Base-by-base conservation (phyloP, 2,113 vertebrate genomes). In the Cheilinus undulatus region DNA sequence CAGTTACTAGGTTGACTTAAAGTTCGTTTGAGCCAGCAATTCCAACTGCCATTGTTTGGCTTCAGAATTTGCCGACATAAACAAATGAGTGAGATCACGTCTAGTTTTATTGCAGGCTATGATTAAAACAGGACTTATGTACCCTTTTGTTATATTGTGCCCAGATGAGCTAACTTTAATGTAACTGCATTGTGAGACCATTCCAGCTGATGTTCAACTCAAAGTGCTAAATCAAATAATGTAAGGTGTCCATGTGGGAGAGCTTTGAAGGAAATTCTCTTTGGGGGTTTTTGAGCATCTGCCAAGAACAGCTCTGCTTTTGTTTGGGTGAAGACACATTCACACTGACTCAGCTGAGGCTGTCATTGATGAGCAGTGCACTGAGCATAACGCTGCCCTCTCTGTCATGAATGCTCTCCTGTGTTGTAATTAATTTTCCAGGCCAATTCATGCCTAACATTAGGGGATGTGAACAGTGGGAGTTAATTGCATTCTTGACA, bases 371-470 rank as follows among this genome's bases (percentile, higher is more conserved):
- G 77, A 70, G 77, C 54, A 15, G 26, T 1, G 68, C 62, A 38
- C 38, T 49, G 63, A 85, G 63, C 52, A 34, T 27, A 70, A 76
- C 13, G 52, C 48, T 51, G 78, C 58, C 76, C 73, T 80, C 48
- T 58, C 64, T 83, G 74, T 88, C 80, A 85, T 69, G 49, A 78
- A 80, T 62, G 50, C 66, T 87, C 74, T 90, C 80, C 80, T 84
- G 82, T 87, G 86, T 82, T 77, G 80, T 56, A 72, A 88, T 88
- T 88, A 88, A 73, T 78, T 76, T 83, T 74, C 76, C 81, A 83
- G 69, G 67, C 80, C 74, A 80, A 82, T 80, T 88, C 78, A 77
- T 82, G 75, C 69, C 57, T 26, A 83, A 64, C 59, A 54, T 83
- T 67, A 65, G 56, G 34, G 63, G 59, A 70, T 22, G 59, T 24